Evolutionary conservation across 2,113 vertebrate genomes (phyloP).

Genomic region (Geothlypis trichas): DNA sequence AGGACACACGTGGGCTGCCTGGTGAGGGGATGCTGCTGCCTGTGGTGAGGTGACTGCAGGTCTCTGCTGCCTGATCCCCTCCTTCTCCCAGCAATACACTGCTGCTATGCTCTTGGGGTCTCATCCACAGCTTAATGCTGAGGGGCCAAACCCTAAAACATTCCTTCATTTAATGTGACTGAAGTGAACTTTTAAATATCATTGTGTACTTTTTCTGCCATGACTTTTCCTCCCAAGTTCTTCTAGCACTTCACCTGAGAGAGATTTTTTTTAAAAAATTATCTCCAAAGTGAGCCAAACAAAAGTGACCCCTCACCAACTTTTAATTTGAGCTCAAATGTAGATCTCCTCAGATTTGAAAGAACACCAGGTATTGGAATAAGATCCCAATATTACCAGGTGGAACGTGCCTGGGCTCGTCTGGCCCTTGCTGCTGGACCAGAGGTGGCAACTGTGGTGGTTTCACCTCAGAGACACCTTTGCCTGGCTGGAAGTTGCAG

Average conservation of each 20-base stretch:
- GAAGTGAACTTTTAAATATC: neutral
- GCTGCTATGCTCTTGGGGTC: neutral
- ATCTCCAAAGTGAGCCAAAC: neutral
- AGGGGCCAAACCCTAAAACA: neutral
- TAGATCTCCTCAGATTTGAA: neutral
- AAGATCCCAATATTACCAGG: no score
- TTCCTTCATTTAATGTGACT: neutral
- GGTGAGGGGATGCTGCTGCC: neutral
- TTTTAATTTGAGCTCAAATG: neutral
- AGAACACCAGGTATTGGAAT: neutral
- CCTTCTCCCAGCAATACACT: neutral
- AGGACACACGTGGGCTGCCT: neutral
- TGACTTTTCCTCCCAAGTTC: neutral
- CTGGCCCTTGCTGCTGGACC: no score
- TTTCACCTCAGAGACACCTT: no score
- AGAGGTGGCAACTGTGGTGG: no score
- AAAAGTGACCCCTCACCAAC: neutral
- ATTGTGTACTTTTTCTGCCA: neutral
- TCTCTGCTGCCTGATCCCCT: neutral
- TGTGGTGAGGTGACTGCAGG: neutral
- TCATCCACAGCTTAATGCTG: neutral
- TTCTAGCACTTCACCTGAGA: neutral
- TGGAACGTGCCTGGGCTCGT: no score
- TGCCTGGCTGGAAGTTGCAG: no score
- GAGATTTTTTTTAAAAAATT: neutral